These are phyloP conservation scores for Gambelia wislizenii DNA, from an alignment of 2,797 vertebrate genomes.

Conservation along the genomic window DNA sequence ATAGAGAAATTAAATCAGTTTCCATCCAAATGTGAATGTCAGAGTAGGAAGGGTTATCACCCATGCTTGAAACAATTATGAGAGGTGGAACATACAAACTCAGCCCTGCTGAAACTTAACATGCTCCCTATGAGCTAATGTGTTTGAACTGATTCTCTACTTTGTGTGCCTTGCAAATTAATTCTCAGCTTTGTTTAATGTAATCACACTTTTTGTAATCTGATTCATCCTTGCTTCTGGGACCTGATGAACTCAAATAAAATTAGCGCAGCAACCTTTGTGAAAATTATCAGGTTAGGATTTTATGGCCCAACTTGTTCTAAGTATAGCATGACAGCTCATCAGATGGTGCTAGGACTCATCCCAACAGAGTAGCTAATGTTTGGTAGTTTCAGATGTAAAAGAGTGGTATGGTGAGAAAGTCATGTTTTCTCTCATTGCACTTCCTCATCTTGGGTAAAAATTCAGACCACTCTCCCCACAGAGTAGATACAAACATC, in stretches of 20 bases:
- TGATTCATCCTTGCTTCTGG: not conserved
- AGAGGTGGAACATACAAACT: not conserved
- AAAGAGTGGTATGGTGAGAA: too few relatives aligned
- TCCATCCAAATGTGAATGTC: not conserved
- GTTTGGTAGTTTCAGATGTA: not conserved
- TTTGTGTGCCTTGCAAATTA: constrained; percentile 30
- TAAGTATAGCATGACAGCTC: not conserved
- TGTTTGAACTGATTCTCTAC: constrained; percentile 11
- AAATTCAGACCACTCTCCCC: too few relatives aligned
- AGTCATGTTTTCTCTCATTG: too few relatives aligned
- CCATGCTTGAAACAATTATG: constrained; percentile 2
- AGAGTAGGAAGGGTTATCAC: not conserved
- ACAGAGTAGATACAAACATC: too few relatives aligned
- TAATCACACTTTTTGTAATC: not conserved
- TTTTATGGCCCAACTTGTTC: not conserved
- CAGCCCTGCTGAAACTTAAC: not conserved
- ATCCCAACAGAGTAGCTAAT: not conserved
- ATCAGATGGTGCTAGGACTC: not conserved
- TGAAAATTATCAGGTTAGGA: not conserved
- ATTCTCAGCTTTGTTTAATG: constrained; percentile 24
- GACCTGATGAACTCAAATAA: not conserved
- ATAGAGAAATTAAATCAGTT: not conserved
- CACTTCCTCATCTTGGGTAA: too few relatives aligned
- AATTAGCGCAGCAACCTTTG: not conserved
- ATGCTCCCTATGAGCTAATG: not conserved